Evolutionary conservation across 2,113 vertebrate genomes (phyloP).

Genomic region (Larimichthys crocea): DNA sequence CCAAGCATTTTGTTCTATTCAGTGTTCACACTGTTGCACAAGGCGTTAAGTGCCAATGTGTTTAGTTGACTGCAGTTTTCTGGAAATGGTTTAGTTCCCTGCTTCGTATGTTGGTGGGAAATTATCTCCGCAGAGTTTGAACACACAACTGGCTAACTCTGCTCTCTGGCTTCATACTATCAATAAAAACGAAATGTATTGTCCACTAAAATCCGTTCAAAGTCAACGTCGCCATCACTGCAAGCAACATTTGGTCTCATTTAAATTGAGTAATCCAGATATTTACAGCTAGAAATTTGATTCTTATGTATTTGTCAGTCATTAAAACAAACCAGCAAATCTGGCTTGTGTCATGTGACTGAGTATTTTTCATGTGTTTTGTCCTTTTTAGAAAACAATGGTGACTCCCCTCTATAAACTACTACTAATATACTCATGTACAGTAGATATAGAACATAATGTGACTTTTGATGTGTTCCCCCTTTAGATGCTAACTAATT

Average conservation of each 20-base stretch:
- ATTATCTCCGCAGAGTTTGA: conserved; percentile 5
- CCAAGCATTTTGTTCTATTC: conserved; percentile 49
- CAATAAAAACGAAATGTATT: not conserved
- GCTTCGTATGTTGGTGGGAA: not conserved
- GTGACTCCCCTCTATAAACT: conserved; percentile 52
- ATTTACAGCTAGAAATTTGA: conserved; percentile 29
- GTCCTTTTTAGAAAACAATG: conserved; percentile 44
- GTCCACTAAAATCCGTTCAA: not conserved
- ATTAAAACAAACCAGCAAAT: conserved; percentile 23
- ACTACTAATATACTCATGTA: conserved; percentile 53
- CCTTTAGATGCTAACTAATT: conserved; percentile 59
- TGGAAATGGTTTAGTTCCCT: conserved; percentile 9
- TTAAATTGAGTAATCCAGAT: conserved; percentile 30
- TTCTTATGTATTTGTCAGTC: conserved; percentile 19
- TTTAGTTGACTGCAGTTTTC: conserved; percentile 33
- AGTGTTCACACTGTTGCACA: conserved; percentile 42
- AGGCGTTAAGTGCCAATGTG: conserved; percentile 5
- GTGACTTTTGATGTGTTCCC: conserved; percentile 61
- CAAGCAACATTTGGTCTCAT: conserved; percentile 52
- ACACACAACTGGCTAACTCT: conserved; percentile 15
- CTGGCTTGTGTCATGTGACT: conserved; percentile 30
- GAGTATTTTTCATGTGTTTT: conserved; percentile 39
- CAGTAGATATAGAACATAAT: conserved; percentile 43
- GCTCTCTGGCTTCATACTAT: conserved; percentile 8
- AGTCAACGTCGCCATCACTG: conserved; percentile 47